Evolutionary conservation across 2,888 invertebrate genomes (phyloP).

Genomic region (Orthosia cruda): DNA sequence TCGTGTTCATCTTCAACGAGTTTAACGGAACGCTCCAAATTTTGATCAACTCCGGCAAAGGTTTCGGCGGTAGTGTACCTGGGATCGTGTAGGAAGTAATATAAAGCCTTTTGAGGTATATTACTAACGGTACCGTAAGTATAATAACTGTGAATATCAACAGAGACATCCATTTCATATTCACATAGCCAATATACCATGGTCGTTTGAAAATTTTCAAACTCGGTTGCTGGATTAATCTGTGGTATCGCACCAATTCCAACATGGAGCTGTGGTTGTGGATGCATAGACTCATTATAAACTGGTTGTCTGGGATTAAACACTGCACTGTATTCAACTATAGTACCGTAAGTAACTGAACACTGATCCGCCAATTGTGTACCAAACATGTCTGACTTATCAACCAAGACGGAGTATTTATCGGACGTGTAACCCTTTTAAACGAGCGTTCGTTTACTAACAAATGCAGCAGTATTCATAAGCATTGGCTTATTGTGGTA

Average conservation of each 20-base stretch:
- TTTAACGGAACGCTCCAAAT: neutral
- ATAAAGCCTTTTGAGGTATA: neutral
- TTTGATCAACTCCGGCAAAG: neutral
- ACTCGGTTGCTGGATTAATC: too few relatives aligned
- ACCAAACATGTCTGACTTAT: neutral
- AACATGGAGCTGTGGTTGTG: too few relatives aligned
- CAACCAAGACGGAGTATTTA: neutral
- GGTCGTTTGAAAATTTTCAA: conserved; percentile 1
- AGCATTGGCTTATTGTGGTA: too few relatives aligned
- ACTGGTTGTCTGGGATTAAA: neutral
- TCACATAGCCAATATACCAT: neutral
- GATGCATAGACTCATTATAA: neutral
- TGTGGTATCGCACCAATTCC: too few relatives aligned
- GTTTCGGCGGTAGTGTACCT: too few relatives aligned
- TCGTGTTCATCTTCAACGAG: neutral
- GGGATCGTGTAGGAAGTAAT: neutral
- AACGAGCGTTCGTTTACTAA: neutral
- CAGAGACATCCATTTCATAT: too few relatives aligned
- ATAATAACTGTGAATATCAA: neutral
- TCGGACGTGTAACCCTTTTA: too few relatives aligned
- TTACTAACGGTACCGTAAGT: neutral
- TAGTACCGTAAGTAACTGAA: neutral
- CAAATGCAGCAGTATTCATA: too few relatives aligned
- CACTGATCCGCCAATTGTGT: neutral
- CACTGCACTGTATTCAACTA: neutral